Conservation (phyloP, 1,140 invertebrate genomes). For the Diachasmimorpha longicaudata region DNA sequence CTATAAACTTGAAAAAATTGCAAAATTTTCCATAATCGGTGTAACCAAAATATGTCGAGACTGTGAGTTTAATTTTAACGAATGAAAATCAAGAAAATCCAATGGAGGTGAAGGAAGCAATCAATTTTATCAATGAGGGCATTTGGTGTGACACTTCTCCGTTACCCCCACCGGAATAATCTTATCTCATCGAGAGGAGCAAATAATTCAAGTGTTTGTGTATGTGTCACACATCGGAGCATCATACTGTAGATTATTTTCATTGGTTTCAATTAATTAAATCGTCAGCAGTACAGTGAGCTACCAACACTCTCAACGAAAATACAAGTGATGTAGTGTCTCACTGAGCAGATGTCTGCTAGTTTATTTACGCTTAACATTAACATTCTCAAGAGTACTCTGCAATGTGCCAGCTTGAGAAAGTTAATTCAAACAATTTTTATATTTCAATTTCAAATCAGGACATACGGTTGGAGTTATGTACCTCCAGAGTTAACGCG, state of each 20-base stretch:
- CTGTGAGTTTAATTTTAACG: background rate
- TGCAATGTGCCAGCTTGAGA: no score
- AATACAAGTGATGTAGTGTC: background rate
- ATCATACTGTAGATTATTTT: background rate
- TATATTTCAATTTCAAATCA: background rate
- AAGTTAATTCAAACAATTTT: background rate
- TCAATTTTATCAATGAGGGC: background rate
- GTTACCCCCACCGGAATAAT: background rate
- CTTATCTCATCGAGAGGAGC: background rate
- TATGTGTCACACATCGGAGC: background rate
- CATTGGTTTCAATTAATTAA: constrained; percentile 19
- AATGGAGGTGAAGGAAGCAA: constrained; percentile 20
- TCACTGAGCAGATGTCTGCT: background rate
- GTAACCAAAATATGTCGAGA: background rate
- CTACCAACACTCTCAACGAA: background rate
- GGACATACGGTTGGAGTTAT: no score
- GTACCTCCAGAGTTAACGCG: no score
- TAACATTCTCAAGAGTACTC: background rate
- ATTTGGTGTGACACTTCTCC: background rate
- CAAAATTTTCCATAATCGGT: background rate
- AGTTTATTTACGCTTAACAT: background rate
- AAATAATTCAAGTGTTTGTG: background rate
- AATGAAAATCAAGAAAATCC: background rate
- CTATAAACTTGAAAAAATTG: background rate
- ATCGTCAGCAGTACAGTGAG: background rate